These are phyloP conservation scores for Zoanthus sociatus DNA, from an alignment of 92 coral and sea anemone species.

Conservation along the genomic window DNA sequence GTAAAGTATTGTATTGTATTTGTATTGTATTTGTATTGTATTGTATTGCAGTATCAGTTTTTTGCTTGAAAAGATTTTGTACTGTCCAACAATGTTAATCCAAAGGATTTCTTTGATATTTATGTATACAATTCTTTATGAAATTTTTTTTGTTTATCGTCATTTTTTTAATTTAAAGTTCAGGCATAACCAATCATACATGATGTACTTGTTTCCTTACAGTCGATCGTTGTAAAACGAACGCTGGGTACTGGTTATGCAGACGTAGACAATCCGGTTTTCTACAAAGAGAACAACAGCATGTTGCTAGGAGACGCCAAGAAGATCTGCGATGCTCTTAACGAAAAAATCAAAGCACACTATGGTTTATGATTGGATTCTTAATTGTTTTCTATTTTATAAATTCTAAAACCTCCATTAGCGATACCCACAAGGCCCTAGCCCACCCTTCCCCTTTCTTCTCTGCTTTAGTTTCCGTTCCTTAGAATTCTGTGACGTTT, in stretches of 20 bases:
- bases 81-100: too few species aligned
- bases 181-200: neutral
- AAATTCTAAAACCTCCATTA: too few species aligned
- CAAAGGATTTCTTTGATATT: too few species aligned
- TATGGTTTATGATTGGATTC: slow-evolving; percentile 41
- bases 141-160: too few species aligned
- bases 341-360: slow-evolving; percentile 74
- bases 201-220: slow-evolving; percentile 38
- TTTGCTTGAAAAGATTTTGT: too few species aligned
- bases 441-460: neutral
- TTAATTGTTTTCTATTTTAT: neutral
- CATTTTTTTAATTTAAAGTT: neutral
- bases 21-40: too few species aligned
- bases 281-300: slow-evolving; percentile 90
- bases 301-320: slow-evolving; percentile 99
- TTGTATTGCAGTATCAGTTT: too few species aligned
- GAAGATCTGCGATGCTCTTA: slow-evolving; percentile 87
- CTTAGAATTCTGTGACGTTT: neutral
- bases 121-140: too few species aligned
- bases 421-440: neutral
- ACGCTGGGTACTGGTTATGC: slow-evolving; percentile 99
- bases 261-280: slow-evolving; percentile 98
- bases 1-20: too few species aligned
- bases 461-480: neutral
- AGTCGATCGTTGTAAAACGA: slow-evolving; percentile 99